Percentiles rank a stretch among this genome's conserved stretches.
These are phyloP conservation scores for Styela plicata DNA, from an alignment of 23 tunicate genomes.

Conservation along the genomic window DNA sequence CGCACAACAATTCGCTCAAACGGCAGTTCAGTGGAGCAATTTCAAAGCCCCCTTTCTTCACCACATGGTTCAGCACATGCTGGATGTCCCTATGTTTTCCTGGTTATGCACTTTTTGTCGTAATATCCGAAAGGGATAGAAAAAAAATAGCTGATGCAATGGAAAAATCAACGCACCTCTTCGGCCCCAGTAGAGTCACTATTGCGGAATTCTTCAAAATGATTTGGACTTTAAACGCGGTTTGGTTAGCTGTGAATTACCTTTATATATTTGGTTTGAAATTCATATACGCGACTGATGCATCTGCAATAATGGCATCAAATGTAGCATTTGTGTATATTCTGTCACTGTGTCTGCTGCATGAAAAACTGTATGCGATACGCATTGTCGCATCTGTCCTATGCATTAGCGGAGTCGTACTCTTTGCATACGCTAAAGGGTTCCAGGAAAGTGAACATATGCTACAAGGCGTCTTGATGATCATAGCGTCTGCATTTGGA, in stretches of 20 bases:
- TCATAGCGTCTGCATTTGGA: conserved; percentile 75
- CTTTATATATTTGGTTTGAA: conserved; percentile 57
- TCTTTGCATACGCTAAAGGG: conserved; percentile 94
- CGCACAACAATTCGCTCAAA: conserved; percentile 89
- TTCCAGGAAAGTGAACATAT: conserved; percentile 33
- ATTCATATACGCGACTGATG: conserved; percentile 83
- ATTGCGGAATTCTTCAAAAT: conserved; percentile 39
- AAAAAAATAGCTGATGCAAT: not conserved
- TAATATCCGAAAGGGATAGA: conserved; percentile 2
- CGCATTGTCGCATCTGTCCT: conserved; percentile 69
- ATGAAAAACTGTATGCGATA: conserved; percentile 56
- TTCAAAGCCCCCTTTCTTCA: conserved; percentile 78
- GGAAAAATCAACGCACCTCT: conserved; percentile 48
- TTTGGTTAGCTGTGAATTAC: conserved; percentile 74
- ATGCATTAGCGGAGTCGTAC: conserved; percentile 80
- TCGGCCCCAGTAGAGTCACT: conserved; percentile 36
- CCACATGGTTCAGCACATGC: conserved; percentile 85
- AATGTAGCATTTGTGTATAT: conserved; percentile 85
- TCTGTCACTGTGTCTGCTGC: conserved; percentile 57
- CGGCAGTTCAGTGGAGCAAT: conserved; percentile 41
- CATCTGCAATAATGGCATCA: conserved; percentile 79
- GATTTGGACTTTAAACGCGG: conserved; percentile 49
- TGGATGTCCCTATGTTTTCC: conserved; percentile 89
- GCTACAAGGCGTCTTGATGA: conserved; percentile 43
- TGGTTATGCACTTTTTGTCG: conserved; percentile 40